A percentile compares a stretch with the other conserved stretches of the same genome.
These are phyloP conservation scores for Simalia tracyae DNA, from an alignment of 2,797 vertebrate genomes.

Conservation along the genomic window DNA sequence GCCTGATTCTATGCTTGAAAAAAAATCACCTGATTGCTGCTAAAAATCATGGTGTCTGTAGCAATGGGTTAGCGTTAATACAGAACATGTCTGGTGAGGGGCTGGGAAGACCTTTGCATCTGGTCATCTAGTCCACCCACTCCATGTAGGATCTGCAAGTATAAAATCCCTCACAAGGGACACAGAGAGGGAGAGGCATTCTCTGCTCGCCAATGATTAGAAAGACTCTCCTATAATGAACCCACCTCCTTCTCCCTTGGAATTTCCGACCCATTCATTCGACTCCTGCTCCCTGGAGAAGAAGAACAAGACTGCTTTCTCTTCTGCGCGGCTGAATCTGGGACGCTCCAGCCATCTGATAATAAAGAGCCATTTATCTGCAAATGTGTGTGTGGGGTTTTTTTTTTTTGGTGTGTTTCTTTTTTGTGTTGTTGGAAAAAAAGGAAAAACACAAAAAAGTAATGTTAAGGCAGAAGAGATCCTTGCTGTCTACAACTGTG, in stretches of 20 bases:
- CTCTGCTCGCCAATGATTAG: not conserved
- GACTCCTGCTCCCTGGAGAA: not conserved
- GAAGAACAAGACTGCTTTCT: not conserved
- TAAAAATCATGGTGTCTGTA: too few relatives aligned
- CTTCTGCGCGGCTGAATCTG: not conserved
- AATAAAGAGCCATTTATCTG: not conserved
- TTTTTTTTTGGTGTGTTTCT: not conserved
- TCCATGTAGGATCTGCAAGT: not conserved
- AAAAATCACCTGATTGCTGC: not conserved
- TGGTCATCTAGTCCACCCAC: not conserved
- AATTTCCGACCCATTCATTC: not conserved
- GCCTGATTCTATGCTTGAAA: too few relatives aligned
- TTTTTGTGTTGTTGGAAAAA: not conserved
- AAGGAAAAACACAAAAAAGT: not conserved
- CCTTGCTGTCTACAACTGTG: not conserved
- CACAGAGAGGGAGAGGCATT: not conserved
- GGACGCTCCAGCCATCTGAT: not conserved
- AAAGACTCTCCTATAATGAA: not conserved
- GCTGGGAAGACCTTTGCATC: too few relatives aligned
- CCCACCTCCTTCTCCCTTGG: not conserved
- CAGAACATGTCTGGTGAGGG: too few relatives aligned
- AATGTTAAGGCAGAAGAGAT: not conserved
- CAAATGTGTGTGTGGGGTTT: not conserved
- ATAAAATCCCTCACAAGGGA: not conserved
- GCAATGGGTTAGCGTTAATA: not conserved